These are phyloP conservation scores for Probosciger aterrimus DNA, from an alignment of 2,113 vertebrate species.

Conservation along the genomic window DNA sequence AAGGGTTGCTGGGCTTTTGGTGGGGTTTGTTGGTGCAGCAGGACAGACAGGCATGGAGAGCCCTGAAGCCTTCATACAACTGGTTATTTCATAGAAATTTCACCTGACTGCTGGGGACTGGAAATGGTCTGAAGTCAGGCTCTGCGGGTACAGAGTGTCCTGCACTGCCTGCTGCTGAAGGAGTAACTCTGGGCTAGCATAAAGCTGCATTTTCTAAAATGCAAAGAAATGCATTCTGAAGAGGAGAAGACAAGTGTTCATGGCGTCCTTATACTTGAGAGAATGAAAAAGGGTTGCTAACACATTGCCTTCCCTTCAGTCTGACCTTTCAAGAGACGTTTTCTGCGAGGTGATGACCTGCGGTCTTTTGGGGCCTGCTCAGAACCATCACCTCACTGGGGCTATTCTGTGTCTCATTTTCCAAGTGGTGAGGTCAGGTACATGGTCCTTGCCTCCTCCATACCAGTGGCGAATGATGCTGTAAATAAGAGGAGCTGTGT, in stretches of 20 bases:
- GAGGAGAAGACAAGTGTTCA: neutral
- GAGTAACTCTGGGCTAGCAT: neutral
- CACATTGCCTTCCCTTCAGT: neutral
- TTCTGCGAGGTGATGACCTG: neutral
- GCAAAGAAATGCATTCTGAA: neutral
- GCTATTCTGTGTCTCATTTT: neutral
- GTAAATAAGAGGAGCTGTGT: neutral
- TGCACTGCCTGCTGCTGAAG: neutral
- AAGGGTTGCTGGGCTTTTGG: neutral
- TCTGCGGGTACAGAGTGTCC: neutral
- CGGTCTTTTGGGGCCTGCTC: neutral
- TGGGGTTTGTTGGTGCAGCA: neutral
- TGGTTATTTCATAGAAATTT: neutral
- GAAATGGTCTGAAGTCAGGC: neutral
- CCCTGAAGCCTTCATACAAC: neutral
- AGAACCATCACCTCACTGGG: neutral
- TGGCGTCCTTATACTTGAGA: neutral
- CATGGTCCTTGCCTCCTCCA: neutral
- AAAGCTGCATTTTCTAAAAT: neutral
- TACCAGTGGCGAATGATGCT: neutral
- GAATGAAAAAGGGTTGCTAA: neutral
- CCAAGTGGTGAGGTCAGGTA: neutral
- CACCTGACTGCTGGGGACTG: neutral
- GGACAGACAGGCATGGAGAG: neutral
- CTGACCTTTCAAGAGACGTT: neutral